phyloP scores from a whole-genome alignment of 2,888 invertebrate genomes.

The Choreutis nemorana region DNA sequence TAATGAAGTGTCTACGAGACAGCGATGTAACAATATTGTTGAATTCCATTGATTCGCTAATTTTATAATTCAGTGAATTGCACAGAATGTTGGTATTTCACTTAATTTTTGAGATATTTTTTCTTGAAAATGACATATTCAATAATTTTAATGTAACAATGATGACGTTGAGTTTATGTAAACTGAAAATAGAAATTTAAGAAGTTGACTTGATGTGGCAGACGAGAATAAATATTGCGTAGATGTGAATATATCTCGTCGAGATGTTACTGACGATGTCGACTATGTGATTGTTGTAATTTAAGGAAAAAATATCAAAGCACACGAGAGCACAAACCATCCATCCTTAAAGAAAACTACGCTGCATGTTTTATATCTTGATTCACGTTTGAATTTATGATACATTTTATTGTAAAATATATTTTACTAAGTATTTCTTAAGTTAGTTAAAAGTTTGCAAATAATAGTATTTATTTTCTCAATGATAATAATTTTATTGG shows the following conservation, averaged over 20 bases:
- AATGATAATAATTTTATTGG: constrained; percentile 37
- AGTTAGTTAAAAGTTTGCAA: constrained; percentile 60
- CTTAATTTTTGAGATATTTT: constrained; percentile 62
- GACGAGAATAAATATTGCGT: constrained; percentile 2
- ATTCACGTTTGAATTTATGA: constrained; percentile 65
- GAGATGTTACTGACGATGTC: no score
- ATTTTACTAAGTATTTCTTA: constrained; percentile 57
- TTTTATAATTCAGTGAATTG: constrained; percentile 49
- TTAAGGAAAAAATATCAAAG: constrained; percentile 52
- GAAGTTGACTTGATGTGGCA: constrained; percentile 20
- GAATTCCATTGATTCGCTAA: constrained; percentile 44
- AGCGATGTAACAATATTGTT: constrained; percentile 51
- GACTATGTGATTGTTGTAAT: constrained; percentile 57
- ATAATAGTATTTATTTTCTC: constrained; percentile 61
- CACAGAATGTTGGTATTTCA: constrained; percentile 65
- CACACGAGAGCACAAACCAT: constrained; percentile 65
- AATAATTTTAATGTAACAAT: constrained; percentile 51
- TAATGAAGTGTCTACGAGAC: constrained; percentile 22
- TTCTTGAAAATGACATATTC: constrained; percentile 51
- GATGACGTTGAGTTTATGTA: constrained; percentile 49
- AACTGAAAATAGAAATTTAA: constrained; percentile 31
- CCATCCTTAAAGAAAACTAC: constrained; percentile 58
- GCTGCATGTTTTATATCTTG: constrained; percentile 60
- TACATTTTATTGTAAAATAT: constrained; percentile 64
- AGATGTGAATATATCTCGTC: no score